These are phyloP conservation scores for Triplophysa dalaica DNA, from an alignment of 2,113 vertebrate species.

Conservation along the genomic window DNA sequence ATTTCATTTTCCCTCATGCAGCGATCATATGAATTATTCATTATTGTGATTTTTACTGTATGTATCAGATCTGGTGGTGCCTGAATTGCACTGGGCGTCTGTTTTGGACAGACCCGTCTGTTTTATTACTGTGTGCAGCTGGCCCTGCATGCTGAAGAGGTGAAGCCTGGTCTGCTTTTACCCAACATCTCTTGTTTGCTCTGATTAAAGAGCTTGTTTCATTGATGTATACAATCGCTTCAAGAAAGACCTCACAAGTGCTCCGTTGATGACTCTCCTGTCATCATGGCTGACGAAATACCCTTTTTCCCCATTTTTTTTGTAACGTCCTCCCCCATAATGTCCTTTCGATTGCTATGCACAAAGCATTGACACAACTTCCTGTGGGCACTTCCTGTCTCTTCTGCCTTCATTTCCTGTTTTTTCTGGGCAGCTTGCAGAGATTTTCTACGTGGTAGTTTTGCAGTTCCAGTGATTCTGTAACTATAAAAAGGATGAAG, in stretches of 20 bases:
- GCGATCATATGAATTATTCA: slow-evolving; percentile 35
- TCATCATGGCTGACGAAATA: neutral
- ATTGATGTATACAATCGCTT: neutral
- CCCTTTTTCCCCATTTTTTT: neutral
- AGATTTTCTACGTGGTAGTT: slow-evolving; percentile 4
- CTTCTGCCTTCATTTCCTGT: slow-evolving; percentile 74
- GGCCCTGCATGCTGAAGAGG: neutral
- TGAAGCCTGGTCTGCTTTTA: neutral
- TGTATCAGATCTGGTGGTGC: slow-evolving; percentile 8
- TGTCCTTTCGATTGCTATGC: slow-evolving; percentile 53
- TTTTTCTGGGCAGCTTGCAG: slow-evolving; percentile 57
- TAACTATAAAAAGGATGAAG: slow-evolving; percentile 27
- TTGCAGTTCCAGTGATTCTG: neutral
- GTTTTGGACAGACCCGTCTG: too few species aligned
- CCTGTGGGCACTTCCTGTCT: slow-evolving; percentile 74
- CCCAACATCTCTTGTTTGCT: too few species aligned
- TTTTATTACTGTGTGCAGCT: slow-evolving; percentile 8
- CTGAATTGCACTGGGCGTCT: neutral
- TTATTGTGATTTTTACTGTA: slow-evolving; percentile 8
- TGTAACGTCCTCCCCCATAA: neutral
- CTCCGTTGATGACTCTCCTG: neutral
- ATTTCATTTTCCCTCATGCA: slow-evolving; percentile 8
- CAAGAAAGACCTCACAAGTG: neutral
- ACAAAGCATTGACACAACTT: slow-evolving; percentile 70
- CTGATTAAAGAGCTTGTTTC: neutral